Evolutionary conservation across 1,140 invertebrate species (phyloP).

Genomic region (Tetragonula clypearis): DNA sequence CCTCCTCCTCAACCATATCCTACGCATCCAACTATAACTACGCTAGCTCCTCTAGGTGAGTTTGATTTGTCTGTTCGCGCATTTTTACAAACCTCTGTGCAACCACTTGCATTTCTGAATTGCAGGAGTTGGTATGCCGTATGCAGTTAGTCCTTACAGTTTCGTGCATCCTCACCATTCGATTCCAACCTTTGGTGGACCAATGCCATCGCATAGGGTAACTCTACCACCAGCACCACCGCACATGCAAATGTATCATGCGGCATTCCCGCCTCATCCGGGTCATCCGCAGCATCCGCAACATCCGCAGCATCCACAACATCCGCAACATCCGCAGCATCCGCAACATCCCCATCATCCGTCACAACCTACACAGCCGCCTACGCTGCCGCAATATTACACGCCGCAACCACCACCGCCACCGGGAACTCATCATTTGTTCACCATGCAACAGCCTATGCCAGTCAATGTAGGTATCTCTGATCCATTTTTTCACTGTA

Average conservation of each 20-base stretch:
- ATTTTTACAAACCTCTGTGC: not conserved
- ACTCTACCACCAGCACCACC: constrained; percentile 82
- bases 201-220: constrained; percentile 84
- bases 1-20: constrained; percentile 83
- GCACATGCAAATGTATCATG: constrained; percentile 82
- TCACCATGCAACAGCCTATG: constrained; percentile 80
- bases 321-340: constrained; percentile 77
- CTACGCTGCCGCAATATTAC: constrained; percentile 78
- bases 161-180: constrained; percentile 82
- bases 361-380: constrained; percentile 76
- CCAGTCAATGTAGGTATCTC: constrained; percentile 74
- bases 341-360: constrained; percentile 75
- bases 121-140: constrained; percentile 83
- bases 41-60: constrained; percentile 79
- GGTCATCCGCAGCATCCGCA: constrained; percentile 76
- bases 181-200: constrained; percentile 81
- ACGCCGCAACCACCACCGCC: constrained; percentile 78
- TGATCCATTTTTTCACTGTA: not conserved
- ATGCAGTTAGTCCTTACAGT: constrained; percentile 83
- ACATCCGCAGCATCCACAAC: constrained; percentile 74
- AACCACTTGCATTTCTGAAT: not conserved
- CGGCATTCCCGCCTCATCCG: constrained; percentile 78
- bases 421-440: constrained; percentile 79
- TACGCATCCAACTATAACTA: constrained; percentile 80
- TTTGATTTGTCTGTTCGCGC: not conserved